Percentiles rank a stretch among this genome's conserved stretches.
Conservation (phyloP, 1,140 invertebrate species). For the Dryas iulia region DNA sequence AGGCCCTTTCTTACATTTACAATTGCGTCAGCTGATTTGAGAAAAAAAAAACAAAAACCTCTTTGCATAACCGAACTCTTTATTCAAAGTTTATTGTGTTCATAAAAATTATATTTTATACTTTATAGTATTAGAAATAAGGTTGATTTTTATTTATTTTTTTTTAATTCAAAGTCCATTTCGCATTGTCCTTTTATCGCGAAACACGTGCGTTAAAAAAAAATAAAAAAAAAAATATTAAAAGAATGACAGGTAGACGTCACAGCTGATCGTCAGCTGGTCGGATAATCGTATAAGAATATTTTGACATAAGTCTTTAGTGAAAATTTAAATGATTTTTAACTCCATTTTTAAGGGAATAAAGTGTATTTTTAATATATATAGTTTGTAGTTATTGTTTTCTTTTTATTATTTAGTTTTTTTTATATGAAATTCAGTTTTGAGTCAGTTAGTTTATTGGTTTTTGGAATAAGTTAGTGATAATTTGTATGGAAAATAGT, state of each 20-base stretch:
- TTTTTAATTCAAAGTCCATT: slow-evolving; percentile 1
- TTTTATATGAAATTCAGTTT: background rate
- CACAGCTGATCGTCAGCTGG: slow-evolving; percentile 33
- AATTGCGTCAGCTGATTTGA: slow-evolving; percentile 24
- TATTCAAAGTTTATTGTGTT: slow-evolving; percentile 10
- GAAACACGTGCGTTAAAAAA: slow-evolving; percentile 28
- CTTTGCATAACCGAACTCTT: slow-evolving; percentile 30
- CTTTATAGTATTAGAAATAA: background rate
- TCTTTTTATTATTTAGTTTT: background rate
- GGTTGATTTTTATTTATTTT: background rate
- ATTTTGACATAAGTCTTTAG: background rate
- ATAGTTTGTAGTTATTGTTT: background rate
- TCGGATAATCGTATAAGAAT: slow-evolving; percentile 5
- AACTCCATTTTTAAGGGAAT: background rate
- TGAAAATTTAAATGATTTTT: slow-evolving; percentile 1
- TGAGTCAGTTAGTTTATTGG: background rate
- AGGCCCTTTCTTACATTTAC: slow-evolving; percentile 20
- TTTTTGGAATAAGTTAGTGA: background rate
- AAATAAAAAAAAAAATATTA: background rate
- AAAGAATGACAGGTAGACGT: slow-evolving; percentile 30
- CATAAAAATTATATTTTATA: background rate
- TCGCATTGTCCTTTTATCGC: slow-evolving; percentile 21
- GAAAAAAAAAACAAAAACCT: slow-evolving; percentile 14
- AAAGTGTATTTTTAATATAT: background rate
- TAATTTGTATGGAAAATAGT: background rate